Evolutionary conservation across 2,888 invertebrate genomes (phyloP).

Genomic region (Drosophila pseudotakahashii): DNA sequence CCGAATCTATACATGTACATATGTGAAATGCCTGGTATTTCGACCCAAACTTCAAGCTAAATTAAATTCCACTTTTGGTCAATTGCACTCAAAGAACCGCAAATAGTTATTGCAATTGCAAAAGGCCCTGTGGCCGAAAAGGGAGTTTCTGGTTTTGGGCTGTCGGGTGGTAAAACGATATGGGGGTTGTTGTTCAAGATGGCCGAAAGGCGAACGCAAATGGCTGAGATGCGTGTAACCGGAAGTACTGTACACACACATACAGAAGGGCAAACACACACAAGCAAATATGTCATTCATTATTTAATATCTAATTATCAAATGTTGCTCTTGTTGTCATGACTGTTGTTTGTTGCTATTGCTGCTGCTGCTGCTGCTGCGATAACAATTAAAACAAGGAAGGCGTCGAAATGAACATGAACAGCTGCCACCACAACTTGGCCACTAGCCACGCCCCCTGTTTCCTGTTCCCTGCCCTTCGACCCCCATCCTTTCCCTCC

Average conservation of each 20-base stretch:
- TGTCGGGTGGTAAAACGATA: not conserved
- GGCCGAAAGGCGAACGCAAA: slow-evolving; percentile 57
- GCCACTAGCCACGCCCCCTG: slow-evolving; percentile 13
- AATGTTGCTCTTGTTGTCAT: slow-evolving; percentile 29
- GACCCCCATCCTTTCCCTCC: not conserved
- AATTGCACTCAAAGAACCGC: slow-evolving; percentile 51
- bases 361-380: slow-evolving; percentile 4
- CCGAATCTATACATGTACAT: not conserved
- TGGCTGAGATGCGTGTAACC: slow-evolving; percentile 40
- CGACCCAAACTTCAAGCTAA: slow-evolving; percentile 52
- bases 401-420: slow-evolving; percentile 68
- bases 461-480: not conserved
- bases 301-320: slow-evolving; percentile 76
- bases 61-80: slow-evolving; percentile 71
- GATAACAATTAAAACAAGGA: slow-evolving; percentile 79
- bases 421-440: slow-evolving; percentile 49
- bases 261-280: not conserved
- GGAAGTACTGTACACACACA: slow-evolving; percentile 17
- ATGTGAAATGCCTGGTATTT: slow-evolving; percentile 16
- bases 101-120: slow-evolving; percentile 72
- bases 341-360: slow-evolving; percentile 17
- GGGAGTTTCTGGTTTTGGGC: slow-evolving; percentile 6
- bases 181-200: slow-evolving; percentile 21
- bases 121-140: slow-evolving; percentile 17
- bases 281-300: slow-evolving; percentile 64